Base-by-base conservation (phyloP, 2,888 invertebrate genomes). In the Leucozona laternaria region DNA sequence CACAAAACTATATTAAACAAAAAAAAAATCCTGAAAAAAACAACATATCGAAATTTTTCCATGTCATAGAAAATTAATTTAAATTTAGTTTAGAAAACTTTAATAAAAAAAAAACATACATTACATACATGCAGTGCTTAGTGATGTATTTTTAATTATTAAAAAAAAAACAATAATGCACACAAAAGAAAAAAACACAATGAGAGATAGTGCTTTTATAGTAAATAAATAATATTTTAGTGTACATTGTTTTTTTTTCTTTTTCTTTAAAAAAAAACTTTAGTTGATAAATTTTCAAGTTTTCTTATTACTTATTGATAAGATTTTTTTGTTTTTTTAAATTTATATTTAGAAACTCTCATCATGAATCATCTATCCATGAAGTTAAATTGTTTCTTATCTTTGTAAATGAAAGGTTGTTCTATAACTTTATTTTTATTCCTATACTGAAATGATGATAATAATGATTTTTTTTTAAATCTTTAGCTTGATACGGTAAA, bases 391-490 rank as follows among this genome's bases (percentile, higher is more conserved):
- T 20, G n/a, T 75, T 75, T 72, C 31, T 50, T 75, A 68, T 72
- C 31, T 50, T 82, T 60, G 82, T 79, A 79, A 78, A 82, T 82
- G 78, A 73, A 79, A 83, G 79, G 79, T 83, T 83, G 82, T 78
- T 37, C 22, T 15, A 15, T n/a, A n/a, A n/a, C 0, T 50, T 48
- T 15, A 34, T 20, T 53, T 73, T 17, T 43, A 57, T 83, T 83
- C 62, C 45, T 79, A 83, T 79, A 83, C 11, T 66, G 58, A 78
- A 73, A 73, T 60, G 48, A 72, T 79, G 72, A 66, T 82, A 66
- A 64, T 66, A 71, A 75, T 28, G 15, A 20, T 15, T 55, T 62
- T 55, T 53, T 40, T 28, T 58, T 50, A n/a, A 43, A 62, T 66
- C 28, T 45, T 45, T n/a, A 48, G 45, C 28, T 48, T 48, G 13